Conservation (phyloP, 92 coral and sea anemone species). For the Siderastrea siderea region DNA sequence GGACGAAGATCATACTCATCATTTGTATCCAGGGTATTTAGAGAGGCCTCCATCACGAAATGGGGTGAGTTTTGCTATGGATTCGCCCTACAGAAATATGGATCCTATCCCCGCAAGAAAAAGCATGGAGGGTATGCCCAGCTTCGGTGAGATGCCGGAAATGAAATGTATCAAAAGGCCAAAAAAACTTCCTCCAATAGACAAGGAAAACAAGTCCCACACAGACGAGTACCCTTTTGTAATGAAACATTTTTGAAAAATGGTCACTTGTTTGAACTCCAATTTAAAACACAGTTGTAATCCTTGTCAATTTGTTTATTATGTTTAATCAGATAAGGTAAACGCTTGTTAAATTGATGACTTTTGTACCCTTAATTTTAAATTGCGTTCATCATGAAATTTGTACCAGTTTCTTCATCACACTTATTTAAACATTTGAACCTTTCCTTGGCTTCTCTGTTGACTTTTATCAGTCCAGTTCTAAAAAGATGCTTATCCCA, state of each 20-base stretch:
- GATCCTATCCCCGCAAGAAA: constrained; percentile 4
- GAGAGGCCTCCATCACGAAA: constrained; percentile 15
- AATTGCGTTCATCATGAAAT: background rate
- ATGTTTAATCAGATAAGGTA: no score
- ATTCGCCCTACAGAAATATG: constrained; percentile 22
- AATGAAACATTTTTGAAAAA: constrained; percentile 8
- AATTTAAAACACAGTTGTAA: background rate
- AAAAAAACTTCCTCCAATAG: constrained; percentile 70
- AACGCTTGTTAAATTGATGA: background rate
- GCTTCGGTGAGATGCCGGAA: constrained; percentile 32
- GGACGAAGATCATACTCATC: constrained; percentile 16
- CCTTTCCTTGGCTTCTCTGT: background rate
- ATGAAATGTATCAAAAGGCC: constrained; percentile 40
- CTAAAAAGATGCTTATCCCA: background rate
- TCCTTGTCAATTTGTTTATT: background rate
- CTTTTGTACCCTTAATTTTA: background rate
- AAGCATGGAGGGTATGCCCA: constrained; percentile 23
- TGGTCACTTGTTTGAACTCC: background rate
- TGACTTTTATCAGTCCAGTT: background rate
- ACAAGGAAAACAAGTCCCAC: constrained; percentile 46
- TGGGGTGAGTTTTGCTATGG: constrained; percentile 1
- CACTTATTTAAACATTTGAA: background rate
- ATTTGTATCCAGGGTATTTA: constrained; percentile 20
- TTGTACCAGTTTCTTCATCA: no score
- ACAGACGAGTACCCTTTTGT: constrained; percentile 22